Evolutionary conservation across 2,888 invertebrate species (phyloP).

Genomic region (Antheraea yamamai): DNA sequence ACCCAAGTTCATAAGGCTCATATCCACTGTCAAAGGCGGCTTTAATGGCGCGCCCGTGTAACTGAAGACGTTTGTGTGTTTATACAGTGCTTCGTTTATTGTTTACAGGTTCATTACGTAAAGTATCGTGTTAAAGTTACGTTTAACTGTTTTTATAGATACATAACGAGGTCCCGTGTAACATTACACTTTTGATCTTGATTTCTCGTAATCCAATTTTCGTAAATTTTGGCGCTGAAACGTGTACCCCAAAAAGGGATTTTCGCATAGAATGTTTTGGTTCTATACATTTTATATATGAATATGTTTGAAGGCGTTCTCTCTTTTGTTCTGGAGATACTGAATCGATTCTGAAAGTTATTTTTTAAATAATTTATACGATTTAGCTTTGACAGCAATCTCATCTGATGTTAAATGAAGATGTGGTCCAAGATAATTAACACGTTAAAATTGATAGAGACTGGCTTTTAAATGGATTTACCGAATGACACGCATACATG

Average conservation of each 20-base stretch:
- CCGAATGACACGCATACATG: too few relatives aligned
- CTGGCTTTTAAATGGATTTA: too few relatives aligned
- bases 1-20: constrained; percentile 7
- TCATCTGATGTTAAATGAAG: too few relatives aligned
- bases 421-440: too few relatives aligned
- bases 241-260: not conserved
- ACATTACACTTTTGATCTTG: constrained; percentile 5
- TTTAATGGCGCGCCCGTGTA: constrained; percentile 14
- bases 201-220: not conserved
- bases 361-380: too few relatives aligned
- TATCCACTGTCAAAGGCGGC: constrained; percentile 16
- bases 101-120: constrained; percentile 10
- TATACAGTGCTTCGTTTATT: not conserved
- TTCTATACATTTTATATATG: too few relatives aligned
- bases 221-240: not conserved
- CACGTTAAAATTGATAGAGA: too few relatives aligned
- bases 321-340: too few relatives aligned
- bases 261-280: too few relatives aligned
- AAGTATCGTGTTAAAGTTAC: constrained; percentile 1
- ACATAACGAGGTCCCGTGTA: constrained; percentile 10
- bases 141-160: not conserved
- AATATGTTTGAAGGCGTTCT: too few relatives aligned
- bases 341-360: too few relatives aligned
- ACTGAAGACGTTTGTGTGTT: constrained; percentile 13
- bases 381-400: too few relatives aligned